Base-by-base conservation (phyloP, 2,113 vertebrate species). In the Coreoperca whiteheadi region DNA sequence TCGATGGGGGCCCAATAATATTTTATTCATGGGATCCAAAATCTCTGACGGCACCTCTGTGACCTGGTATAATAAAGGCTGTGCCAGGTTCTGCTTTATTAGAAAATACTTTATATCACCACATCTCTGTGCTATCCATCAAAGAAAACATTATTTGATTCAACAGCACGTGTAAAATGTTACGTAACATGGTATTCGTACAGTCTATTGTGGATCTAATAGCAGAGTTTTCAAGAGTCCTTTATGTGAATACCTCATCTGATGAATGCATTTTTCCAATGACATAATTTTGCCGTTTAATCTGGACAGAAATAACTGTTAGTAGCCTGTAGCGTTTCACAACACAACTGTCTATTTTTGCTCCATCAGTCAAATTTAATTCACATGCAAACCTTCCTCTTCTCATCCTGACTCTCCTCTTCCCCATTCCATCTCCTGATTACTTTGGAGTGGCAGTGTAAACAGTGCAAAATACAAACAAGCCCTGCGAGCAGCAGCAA, bases 401-500 rank as follows among this genome's bases (percentile, higher is more conserved):
- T 68, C 32, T 69, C 23, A 61, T 7, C 53, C 37, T 65, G n/a
- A 20, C 63, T 48, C 67, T 48, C 32, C 23, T 48, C 14, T 30
- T 50, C 46, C 72, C 39, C 32, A 6, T 79, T 77, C 25, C 18
- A 23, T 57, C 4, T 25, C n/a, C 54, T 76, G 72, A 76, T 87
- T 87, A 81, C 79, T 87, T 83, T 84, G 60, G 80, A 87, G 81
- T 71, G 74, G 82, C 76, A 57, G 68, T 64, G 82, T 59, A 66
- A 82, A 84, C 84, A 75, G 50, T 63, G 83, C 43, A 82, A 87
- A 83, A 86, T 57, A 90, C 82, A 89, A 91, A 87, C 82, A 77
- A 79, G 82, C 70, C 53, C 66, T 67, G 53, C 39, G n/a, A 61
- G 41, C 61, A 71, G 57, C 46, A 77, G 77, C 46, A 34, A 48